phyloP scores from a whole-genome alignment of 2,888 invertebrate genomes.

The Drosophila fulvimacula region DNA sequence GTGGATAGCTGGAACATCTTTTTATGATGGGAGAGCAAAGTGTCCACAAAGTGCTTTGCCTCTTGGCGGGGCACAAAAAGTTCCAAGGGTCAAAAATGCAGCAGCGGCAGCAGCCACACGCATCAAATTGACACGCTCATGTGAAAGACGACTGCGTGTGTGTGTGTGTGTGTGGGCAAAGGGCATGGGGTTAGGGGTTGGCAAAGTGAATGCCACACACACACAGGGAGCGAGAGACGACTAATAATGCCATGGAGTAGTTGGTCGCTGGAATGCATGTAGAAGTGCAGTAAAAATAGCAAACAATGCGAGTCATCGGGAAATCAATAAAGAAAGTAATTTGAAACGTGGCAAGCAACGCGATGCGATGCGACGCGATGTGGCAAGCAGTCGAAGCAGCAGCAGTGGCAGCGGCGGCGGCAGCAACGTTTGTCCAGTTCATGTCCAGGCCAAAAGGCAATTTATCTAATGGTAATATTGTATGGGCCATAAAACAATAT shows the following conservation, averaged over 20 bases:
- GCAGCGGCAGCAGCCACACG: constrained; percentile 35
- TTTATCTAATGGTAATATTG: constrained; percentile 79
- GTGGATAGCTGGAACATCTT: constrained; percentile 36
- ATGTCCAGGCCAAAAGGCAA: constrained; percentile 70
- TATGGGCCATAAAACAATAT: constrained; percentile 79
- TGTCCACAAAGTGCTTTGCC: constrained; percentile 67
- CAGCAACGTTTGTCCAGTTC: constrained; percentile 41
- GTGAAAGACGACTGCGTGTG: constrained; percentile 20
- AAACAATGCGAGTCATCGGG: constrained; percentile 74
- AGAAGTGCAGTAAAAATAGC: constrained; percentile 73
- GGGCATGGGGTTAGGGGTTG: constrained; percentile 31
- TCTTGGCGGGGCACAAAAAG: constrained; percentile 18
- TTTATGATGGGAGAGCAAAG: constrained; percentile 50
- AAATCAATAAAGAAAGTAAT: constrained; percentile 81
- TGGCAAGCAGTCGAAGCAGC: constrained; percentile 8
- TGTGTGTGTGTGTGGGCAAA: constrained; percentile 8
- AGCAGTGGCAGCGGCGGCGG: constrained; percentile 11
- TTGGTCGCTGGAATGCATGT: constrained; percentile 67
- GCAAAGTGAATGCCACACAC: constrained; percentile 29
- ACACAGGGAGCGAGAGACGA: constrained; percentile 12
- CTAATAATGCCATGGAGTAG: constrained; percentile 32
- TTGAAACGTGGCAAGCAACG: constrained; percentile 70
- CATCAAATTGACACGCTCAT: constrained; percentile 64
- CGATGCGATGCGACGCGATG: constrained; percentile 5
- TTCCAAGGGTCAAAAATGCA: constrained; percentile 52